These are phyloP conservation scores for Scomber scombrus DNA, from an alignment of 2,113 vertebrate genomes.

Conservation along the genomic window DNA sequence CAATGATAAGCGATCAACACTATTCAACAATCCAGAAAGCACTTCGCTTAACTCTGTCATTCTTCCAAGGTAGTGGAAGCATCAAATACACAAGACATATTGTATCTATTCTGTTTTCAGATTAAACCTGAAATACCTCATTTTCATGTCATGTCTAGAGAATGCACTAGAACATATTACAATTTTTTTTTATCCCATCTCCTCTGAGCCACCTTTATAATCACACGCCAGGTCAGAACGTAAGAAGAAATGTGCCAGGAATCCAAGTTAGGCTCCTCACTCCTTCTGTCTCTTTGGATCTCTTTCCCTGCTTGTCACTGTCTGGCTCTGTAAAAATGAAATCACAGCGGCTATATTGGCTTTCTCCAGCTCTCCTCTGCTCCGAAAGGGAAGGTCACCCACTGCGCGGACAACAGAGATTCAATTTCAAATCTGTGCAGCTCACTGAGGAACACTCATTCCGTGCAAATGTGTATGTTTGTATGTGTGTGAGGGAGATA, in stretches of 20 bases:
- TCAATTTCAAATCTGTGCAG: slow-evolving; percentile 75
- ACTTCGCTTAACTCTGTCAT: neutral
- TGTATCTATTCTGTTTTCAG: neutral
- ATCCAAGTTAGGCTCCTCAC: slow-evolving; percentile 1
- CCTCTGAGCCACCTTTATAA: slow-evolving; percentile 6
- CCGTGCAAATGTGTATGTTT: slow-evolving; percentile 35
- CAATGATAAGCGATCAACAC: too few species aligned
- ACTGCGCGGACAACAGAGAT: slow-evolving; percentile 63
- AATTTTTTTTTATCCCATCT: neutral
- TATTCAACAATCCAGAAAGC: neutral
- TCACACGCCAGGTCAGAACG: slow-evolving; percentile 19
- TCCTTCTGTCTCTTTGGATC: slow-evolving; percentile 26
- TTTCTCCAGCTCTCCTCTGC: slow-evolving; percentile 64
- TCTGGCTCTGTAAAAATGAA: slow-evolving; percentile 58
- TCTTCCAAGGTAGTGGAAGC: neutral
- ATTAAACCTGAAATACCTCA: neutral
- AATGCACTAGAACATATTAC: neutral
- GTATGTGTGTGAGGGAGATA: slow-evolving; percentile 33
- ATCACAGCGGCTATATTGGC: slow-evolving; percentile 68
- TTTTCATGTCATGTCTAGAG: neutral
- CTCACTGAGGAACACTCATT: slow-evolving; percentile 46
- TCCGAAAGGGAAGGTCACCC: slow-evolving; percentile 76
- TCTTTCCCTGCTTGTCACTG: slow-evolving; percentile 45
- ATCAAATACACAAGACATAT: neutral
- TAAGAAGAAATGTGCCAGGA: slow-evolving; percentile 9